Percentiles rank a stretch among this genome's conserved stretches.
Conservation (phyloP, 2,113 vertebrate genomes). For the Neodontobutis hainanensis region DNA sequence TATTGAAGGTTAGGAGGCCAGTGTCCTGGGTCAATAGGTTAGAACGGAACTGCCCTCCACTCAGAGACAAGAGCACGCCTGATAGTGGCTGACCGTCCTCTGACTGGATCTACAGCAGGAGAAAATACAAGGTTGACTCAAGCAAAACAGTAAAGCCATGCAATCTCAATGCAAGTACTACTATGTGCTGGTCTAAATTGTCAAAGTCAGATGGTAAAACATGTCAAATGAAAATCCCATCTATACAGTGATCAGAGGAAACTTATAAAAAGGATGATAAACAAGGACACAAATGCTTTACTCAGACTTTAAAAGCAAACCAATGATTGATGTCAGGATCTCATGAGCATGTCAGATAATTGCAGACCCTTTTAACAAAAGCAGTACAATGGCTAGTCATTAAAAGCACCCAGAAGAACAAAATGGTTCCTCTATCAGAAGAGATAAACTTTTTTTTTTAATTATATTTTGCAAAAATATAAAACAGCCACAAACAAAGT, state of each 20-base stretch:
- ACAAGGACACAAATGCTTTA: constrained; percentile 13
- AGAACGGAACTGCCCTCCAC: constrained; percentile 93
- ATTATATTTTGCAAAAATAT: constrained; percentile 32
- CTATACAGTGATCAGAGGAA: not conserved
- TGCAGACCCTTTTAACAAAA: constrained; percentile 32
- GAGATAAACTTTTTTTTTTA: constrained; percentile 11
- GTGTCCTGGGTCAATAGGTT: constrained; percentile 95
- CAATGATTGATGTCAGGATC: constrained; percentile 28
- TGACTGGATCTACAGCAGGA: constrained; percentile 83
- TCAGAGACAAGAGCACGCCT: constrained; percentile 95
- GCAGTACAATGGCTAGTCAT: constrained; percentile 13
- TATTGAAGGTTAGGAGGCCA: constrained; percentile 92
- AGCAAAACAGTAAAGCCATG: not conserved
- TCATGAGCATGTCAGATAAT: constrained; percentile 24
- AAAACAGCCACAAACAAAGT: not conserved
- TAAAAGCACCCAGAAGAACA: constrained; percentile 12
- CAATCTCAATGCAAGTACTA: not conserved
- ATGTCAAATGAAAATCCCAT: not conserved
- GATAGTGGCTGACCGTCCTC: constrained; percentile 90
- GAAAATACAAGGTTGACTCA: not conserved
- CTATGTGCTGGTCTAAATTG: not conserved
- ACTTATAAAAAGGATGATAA: constrained; percentile 9
- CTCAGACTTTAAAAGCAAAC: constrained; percentile 29
- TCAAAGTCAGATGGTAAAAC: not conserved
- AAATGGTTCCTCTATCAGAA: constrained; percentile 3